phyloP scores from a whole-genome alignment of 2,888 invertebrate genomes.

The Caenorhabditis panamensis region DNA sequence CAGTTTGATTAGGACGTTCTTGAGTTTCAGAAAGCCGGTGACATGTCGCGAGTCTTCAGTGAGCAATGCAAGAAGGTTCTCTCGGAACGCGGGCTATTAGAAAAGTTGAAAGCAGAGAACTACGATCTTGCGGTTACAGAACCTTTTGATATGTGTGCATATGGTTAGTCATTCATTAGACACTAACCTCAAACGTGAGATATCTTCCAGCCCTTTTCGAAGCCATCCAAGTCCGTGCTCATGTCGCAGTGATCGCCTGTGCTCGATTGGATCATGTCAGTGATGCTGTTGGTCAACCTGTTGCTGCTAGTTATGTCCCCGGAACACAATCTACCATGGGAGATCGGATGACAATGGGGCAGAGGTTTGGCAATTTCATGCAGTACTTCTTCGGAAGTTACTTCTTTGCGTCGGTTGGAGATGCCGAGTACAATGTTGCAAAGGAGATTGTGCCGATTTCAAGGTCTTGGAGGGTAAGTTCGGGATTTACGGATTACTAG shows the following conservation, averaged over 20 bases:
- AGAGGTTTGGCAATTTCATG: conserved; percentile 48
- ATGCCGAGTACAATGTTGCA: conserved; percentile 7
- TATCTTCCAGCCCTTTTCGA: conserved; percentile 62
- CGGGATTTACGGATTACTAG: too few species aligned
- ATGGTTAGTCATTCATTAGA: too few species aligned
- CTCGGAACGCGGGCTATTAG: conserved; percentile 37
- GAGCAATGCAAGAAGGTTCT: conserved; percentile 51
- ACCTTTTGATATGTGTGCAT: conserved; percentile 65
- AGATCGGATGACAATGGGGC: conserved; percentile 27
- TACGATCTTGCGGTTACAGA: conserved; percentile 68
- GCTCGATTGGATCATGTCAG: conserved; percentile 60
- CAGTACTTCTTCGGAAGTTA: conserved; percentile 33
- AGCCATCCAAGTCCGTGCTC: conserved; percentile 58
- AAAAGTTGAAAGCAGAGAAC: conserved; percentile 57
- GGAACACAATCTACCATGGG: conserved; percentile 21
- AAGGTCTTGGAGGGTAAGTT: conserved; percentile 32
- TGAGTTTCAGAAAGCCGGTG: conserved; percentile 10
- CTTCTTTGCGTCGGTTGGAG: conserved; percentile 45
- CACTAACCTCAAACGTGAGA: background rate
- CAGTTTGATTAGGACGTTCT: conserved; percentile 10
- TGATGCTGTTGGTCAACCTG: conserved; percentile 59
- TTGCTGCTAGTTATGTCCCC: conserved; percentile 48
- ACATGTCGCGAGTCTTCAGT: conserved; percentile 39
- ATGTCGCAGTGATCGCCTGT: conserved; percentile 55
- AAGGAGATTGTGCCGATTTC: conserved; percentile 30